Evolutionary conservation across 2,888 invertebrate genomes (phyloP).

Genomic region (Tenthredo mesomela): DNA sequence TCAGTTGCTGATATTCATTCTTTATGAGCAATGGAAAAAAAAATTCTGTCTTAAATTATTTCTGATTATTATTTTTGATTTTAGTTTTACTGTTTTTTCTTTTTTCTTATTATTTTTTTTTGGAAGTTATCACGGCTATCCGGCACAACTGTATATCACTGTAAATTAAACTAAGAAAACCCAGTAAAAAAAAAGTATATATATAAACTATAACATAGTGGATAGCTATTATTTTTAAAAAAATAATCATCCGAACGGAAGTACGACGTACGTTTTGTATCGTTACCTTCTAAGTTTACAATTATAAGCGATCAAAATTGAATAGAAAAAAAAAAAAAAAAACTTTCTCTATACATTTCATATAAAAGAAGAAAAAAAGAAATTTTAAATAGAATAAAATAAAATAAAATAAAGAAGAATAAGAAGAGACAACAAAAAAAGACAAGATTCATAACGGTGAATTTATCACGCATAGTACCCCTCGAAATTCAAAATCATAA

Average conservation of each 20-base stretch:
- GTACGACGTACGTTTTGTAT: slow-evolving; percentile 43
- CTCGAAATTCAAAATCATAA: neutral
- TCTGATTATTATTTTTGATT: neutral
- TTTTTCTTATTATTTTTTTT: neutral
- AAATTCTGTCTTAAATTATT: neutral
- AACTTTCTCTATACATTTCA: slow-evolving; percentile 28
- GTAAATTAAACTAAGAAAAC: slow-evolving; percentile 37
- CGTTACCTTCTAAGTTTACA: slow-evolving; percentile 25
- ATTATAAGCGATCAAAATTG: slow-evolving; percentile 34
- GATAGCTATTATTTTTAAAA: slow-evolving; percentile 9
- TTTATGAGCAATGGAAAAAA: neutral
- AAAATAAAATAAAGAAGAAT: neutral
- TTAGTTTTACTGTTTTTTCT: neutral
- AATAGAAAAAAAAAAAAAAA: neutral
- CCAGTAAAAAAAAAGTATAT: slow-evolving; percentile 1
- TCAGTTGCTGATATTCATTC: neutral
- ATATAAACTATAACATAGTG: slow-evolving; percentile 9
- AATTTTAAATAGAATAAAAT: slow-evolving; percentile 18
- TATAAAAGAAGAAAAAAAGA: neutral
- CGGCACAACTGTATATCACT: slow-evolving; percentile 35
- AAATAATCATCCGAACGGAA: slow-evolving; percentile 37
- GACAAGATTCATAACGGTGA: neutral
- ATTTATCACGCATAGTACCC: slow-evolving; percentile 6
- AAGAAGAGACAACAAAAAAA: neutral
- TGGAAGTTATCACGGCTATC: slow-evolving; percentile 40